phyloP scores from a whole-genome alignment of 2,888 invertebrate species.

The Leptogaster cylindrica region DNA sequence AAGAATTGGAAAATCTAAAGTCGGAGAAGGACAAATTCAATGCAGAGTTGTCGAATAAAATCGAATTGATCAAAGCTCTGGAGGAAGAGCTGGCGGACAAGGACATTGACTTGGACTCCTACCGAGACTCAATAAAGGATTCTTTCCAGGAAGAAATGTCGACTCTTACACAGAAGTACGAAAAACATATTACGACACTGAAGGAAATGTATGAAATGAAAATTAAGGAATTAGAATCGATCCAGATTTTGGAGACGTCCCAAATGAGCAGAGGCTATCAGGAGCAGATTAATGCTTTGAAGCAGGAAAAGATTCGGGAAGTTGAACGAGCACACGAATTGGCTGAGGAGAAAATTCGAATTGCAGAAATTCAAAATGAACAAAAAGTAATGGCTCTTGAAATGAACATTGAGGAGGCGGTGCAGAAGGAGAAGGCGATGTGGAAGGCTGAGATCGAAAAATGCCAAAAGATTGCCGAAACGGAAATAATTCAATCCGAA shows the following conservation, averaged over 20 bases:
- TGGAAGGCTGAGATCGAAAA: conserved; percentile 64
- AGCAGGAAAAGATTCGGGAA: conserved; percentile 49
- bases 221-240: conserved; percentile 49
- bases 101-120: conserved; percentile 58
- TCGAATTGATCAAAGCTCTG: conserved; percentile 57
- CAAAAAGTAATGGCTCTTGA: conserved; percentile 63
- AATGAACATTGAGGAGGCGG: conserved; percentile 58
- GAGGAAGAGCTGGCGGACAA: conserved; percentile 59
- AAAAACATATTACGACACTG: conserved; percentile 46
- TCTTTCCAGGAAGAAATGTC: conserved; percentile 57
- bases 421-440: conserved; percentile 62
- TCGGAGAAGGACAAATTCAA: conserved; percentile 58
- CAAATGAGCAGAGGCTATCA: conserved; percentile 45
- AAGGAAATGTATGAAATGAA: conserved; percentile 49
- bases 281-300: conserved; percentile 41
- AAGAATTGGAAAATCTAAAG: conserved; percentile 56
- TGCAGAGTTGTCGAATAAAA: conserved; percentile 58
- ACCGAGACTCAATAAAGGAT: conserved; percentile 58
- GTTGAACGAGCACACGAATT: conserved; percentile 59
- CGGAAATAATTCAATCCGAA: conserved; percentile 65
- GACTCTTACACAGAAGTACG: conserved; percentile 49
- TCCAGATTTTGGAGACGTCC: conserved; percentile 44
- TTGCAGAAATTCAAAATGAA: conserved; percentile 60
- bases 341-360: conserved; percentile 58
- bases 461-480: conserved; percentile 65